phyloP scores from a whole-genome alignment of 2,888 invertebrate species.

The Mythimna impura region DNA sequence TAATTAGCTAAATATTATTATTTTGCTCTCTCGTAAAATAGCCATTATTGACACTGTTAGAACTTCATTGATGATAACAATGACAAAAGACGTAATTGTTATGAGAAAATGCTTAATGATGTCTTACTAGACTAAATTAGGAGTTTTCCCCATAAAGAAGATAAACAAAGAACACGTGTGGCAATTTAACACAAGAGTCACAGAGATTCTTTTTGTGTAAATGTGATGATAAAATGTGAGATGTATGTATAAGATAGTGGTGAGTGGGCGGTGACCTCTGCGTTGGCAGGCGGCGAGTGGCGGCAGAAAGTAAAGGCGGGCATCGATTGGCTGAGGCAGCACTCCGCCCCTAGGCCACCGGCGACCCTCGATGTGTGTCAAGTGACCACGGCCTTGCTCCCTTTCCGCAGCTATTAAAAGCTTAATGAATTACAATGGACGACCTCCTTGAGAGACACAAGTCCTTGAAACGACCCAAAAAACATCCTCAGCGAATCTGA shows the following conservation, averaged over 20 bases:
- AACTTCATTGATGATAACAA: no score
- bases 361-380: conserved; percentile 85
- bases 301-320: conserved; percentile 74
- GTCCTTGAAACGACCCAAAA: conserved; percentile 77
- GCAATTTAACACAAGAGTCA: neutral
- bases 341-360: conserved; percentile 82
- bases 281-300: conserved; percentile 72
- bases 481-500: conserved; percentile 63
- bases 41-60: no score
- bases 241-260: conserved; percentile 61
- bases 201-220: conserved; percentile 28
- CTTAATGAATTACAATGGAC: conserved; percentile 87
- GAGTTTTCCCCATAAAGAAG: neutral
- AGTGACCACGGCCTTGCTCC: conserved; percentile 88
- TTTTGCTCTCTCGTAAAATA: no score
- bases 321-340: conserved; percentile 89
- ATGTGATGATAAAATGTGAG: conserved; percentile 43
- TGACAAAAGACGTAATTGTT: neutral
- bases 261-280: conserved; percentile 82
- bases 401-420: conserved; percentile 87
- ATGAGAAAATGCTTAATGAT: neutral
- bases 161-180: neutral
- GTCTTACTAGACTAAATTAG: neutral
- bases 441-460: conserved; percentile 75
- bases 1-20: no score